Evolutionary conservation across 1,140 invertebrate species (phyloP).

Genomic region (Micrasema longulum): DNA sequence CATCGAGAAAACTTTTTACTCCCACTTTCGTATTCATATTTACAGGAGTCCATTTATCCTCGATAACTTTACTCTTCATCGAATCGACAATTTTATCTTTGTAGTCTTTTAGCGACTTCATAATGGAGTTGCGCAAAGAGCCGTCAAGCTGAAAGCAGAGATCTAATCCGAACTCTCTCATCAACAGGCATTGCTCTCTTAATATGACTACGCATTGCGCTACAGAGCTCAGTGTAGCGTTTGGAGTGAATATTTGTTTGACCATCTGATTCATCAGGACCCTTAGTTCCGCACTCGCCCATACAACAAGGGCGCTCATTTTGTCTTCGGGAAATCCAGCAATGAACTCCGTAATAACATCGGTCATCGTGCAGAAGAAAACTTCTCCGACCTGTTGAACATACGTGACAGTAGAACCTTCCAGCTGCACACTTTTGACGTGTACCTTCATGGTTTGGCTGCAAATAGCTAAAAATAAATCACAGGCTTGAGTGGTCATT

Average conservation of each 20-base stretch:
- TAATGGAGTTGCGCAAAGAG: conserved; percentile 75
- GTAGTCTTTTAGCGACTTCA: conserved; percentile 64
- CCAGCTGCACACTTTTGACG: conserved; percentile 87
- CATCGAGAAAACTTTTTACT: conserved; percentile 63
- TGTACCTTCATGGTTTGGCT: conserved; percentile 85
- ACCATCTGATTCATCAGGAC: conserved; percentile 84
- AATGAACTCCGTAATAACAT: conserved; percentile 89
- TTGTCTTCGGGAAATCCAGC: conserved; percentile 82
- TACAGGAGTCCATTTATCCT: conserved; percentile 68
- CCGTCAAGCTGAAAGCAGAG: conserved; percentile 87
- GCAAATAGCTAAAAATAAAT: conserved; percentile 88
- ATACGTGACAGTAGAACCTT: conserved; percentile 88
- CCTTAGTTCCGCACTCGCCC: conserved; percentile 90
- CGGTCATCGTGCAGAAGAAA: conserved; percentile 89
- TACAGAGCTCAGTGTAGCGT: conserved; percentile 84
- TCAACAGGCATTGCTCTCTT: conserved; percentile 76
- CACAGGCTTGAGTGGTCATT: conserved; percentile 82
- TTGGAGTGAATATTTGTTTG: conserved; percentile 93
- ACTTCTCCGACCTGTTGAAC: conserved; percentile 86
- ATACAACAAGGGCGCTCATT: conserved; percentile 89
- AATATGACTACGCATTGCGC: conserved; percentile 88
- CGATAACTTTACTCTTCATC: conserved; percentile 65
- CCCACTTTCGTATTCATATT: conserved; percentile 67
- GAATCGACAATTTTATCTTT: conserved; percentile 65
- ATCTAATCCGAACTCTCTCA: conserved; percentile 72